Percentiles rank a stretch among this genome's conserved stretches.
phyloP scores from a whole-genome alignment of 1,140 invertebrate species.

The Leptinotarsa texana region DNA sequence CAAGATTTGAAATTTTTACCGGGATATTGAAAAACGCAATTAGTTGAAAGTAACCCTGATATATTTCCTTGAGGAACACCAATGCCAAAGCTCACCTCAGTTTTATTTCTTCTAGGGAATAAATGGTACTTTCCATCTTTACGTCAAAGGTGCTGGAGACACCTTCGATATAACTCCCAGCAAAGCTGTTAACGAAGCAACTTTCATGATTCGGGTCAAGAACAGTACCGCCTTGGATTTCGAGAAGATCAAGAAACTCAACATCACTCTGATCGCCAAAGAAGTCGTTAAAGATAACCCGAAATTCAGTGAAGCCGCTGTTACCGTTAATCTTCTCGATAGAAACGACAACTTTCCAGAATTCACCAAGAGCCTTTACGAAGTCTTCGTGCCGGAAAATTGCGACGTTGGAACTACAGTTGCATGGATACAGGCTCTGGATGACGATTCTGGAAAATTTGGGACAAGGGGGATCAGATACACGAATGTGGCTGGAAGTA shows the following conservation, averaged over 20 bases:
- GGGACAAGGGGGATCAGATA: constrained; percentile 87
- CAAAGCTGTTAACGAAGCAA: constrained; percentile 88
- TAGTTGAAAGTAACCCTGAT: too few species aligned
- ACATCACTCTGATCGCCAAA: constrained; percentile 84
- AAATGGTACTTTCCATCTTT: constrained; percentile 89
- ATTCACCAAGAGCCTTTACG: constrained; percentile 79
- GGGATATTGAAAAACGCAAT: too few species aligned
- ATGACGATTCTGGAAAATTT: constrained; percentile 83
- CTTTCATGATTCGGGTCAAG: constrained; percentile 88
- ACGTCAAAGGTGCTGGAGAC: constrained; percentile 76
- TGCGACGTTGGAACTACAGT: constrained; percentile 80
- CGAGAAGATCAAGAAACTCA: constrained; percentile 78
- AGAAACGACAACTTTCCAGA: constrained; percentile 94
- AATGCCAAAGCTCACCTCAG: neutral
- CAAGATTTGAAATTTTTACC: too few species aligned
- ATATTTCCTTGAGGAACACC: too few species aligned
- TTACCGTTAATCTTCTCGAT: constrained; percentile 85
- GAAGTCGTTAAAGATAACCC: constrained; percentile 75
- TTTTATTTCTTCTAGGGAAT: constrained; percentile 67
- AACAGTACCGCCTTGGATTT: constrained; percentile 83
- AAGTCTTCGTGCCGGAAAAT: constrained; percentile 81
- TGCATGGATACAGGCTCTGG: constrained; percentile 79
- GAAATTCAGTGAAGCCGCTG: constrained; percentile 74
- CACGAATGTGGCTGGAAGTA: constrained; percentile 77
- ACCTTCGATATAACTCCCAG: constrained; percentile 89